Base-by-base conservation (phyloP, 2,113 vertebrate genomes). In the Pseudonaja textilis region DNA sequence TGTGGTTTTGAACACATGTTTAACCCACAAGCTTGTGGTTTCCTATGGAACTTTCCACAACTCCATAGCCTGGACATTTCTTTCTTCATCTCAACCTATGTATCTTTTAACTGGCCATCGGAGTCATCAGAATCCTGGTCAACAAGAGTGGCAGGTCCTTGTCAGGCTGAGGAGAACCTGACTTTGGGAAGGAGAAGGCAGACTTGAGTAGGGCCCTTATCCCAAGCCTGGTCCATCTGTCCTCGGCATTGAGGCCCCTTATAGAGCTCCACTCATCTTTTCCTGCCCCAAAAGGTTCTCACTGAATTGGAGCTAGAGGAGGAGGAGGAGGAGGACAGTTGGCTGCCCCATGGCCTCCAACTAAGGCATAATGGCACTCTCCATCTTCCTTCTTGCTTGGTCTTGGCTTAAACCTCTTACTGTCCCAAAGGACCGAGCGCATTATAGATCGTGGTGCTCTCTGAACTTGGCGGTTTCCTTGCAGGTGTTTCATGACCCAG, bases 191-290 rank as follows among this genome's bases (percentile, higher is more conserved):
- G 69, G 69, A 74, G 69, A 18, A 39, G 69, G 5, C n/a, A 20
- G 69, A 4, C 64, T n/a, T n/a, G 64, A 69, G n/a, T 16, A 39
- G 69, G 39, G 1, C n/a, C 69, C 16, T 74, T 74, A 8, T 1
- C n/a, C n/a, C n/a, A 39, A 39, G 69, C 16, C 14, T 6, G 1
- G 14, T 18, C 29, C 14, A 1, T 0, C 69, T 39, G n/a, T 16
- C 69, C n/a, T 34, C 0, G 14, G 69, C n/a, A 6, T 1, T 14
- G n/a, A 34, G 34, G 64, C 64, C 6, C n/a, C n/a, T 74, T 5
- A 1, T 1, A 3, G n/a, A 20, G n/a, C 5, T 74, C 1, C 1
- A 0, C 20, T 74, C n/a, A 0, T 18, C 69, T 74, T 34, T 20
- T 8, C 4, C 64, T 74, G 29, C 64, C 3, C 14, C 29, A n/a